These are phyloP conservation scores for Musca domestica DNA, from an alignment of 1,140 invertebrate genomes.

Conservation along the genomic window DNA sequence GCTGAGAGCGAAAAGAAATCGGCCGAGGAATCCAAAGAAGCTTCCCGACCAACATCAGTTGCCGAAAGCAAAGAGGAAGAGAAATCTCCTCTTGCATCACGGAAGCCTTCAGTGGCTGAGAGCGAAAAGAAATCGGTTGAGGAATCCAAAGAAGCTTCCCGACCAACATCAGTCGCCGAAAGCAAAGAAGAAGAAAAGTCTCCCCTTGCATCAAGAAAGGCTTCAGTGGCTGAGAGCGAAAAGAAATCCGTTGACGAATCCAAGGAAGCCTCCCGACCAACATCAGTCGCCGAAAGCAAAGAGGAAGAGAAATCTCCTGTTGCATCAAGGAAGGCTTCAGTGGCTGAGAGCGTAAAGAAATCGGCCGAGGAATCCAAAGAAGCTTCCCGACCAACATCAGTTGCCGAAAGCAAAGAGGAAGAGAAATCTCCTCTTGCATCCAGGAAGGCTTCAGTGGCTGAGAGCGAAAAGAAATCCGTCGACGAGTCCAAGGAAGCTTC, in stretches of 20 bases:
- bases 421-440: slow-evolving; percentile 23
- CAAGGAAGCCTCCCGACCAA: slow-evolving; percentile 11
- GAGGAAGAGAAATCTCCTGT: slow-evolving; percentile 21
- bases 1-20: slow-evolving; percentile 27
- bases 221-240: slow-evolving; percentile 22
- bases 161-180: slow-evolving; percentile 13
- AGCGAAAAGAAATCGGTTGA: slow-evolving; percentile 26
- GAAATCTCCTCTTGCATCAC: slow-evolving; percentile 6
- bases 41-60: slow-evolving; percentile 18
- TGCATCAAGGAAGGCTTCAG: neutral
- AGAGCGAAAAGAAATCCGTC: slow-evolving; percentile 21
- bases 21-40: slow-evolving; percentile 18
- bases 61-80: slow-evolving; percentile 17
- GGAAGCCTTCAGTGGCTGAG: slow-evolving; percentile 19
- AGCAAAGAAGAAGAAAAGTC: slow-evolving; percentile 24
- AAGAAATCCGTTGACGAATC: slow-evolving; percentile 23
- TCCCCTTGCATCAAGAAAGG: neutral
- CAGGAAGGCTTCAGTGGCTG: slow-evolving; percentile 19
- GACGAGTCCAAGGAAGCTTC: slow-evolving; percentile 33
- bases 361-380: slow-evolving; percentile 23
- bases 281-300: slow-evolving; percentile 28
- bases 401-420: slow-evolving; percentile 23
- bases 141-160: slow-evolving; percentile 21
- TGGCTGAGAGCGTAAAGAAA: slow-evolving; percentile 25
- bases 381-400: slow-evolving; percentile 29